Percentiles rank a stretch among this genome's conserved stretches.
These are phyloP conservation scores for Chrysemys picta DNA, from an alignment of 2,113 vertebrate genomes.

Conservation along the genomic window DNA sequence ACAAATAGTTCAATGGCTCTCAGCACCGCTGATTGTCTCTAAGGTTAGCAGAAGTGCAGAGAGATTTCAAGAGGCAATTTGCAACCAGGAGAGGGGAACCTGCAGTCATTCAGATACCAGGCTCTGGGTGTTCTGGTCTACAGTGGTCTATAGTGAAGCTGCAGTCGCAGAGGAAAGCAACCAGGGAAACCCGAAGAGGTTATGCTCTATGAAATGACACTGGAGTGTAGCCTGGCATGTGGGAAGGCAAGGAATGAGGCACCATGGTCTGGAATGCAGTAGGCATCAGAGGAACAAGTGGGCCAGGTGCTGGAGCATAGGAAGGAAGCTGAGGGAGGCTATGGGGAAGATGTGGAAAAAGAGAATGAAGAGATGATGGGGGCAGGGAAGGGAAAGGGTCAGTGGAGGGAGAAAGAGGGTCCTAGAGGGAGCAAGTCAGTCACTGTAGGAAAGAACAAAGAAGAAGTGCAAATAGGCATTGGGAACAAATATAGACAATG, in stretches of 20 bases:
- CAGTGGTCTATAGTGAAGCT: background rate
- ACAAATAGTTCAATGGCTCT: no score
- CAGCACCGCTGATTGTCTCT: background rate
- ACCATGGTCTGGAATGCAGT: background rate
- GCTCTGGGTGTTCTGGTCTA: background rate
- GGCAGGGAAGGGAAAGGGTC: background rate
- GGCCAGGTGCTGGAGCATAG: background rate
- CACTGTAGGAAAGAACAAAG: background rate
- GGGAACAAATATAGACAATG: background rate
- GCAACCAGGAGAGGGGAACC: accelerated
- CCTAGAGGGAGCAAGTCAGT: background rate
- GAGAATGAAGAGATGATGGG: background rate
- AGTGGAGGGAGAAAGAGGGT: background rate
- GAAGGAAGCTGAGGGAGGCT: background rate
- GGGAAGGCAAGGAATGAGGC: background rate
- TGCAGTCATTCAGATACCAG: background rate
- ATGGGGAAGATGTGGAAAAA: background rate
- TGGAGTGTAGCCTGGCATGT: background rate
- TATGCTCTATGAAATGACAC: background rate
- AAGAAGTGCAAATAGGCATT: background rate
- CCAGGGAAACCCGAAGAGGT: background rate
- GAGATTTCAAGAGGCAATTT: background rate
- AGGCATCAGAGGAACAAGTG: accelerated
- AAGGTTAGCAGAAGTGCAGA: background rate
- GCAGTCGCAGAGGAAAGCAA: background rate